Base-by-base conservation (phyloP, 2,888 invertebrate species). In the Leucophenga maculata region DNA sequence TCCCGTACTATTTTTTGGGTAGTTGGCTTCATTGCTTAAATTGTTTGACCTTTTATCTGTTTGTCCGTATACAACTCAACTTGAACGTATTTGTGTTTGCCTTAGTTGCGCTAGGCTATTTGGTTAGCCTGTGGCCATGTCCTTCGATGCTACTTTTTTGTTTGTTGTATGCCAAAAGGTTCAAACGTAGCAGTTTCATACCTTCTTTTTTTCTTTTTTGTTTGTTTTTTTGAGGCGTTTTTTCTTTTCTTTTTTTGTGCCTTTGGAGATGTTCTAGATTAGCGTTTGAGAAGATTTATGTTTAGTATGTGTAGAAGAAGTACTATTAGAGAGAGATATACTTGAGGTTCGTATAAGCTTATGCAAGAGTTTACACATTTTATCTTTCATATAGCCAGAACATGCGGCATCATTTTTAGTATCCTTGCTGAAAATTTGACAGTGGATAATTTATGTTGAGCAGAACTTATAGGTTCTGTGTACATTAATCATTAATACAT, bases 31-130 rank as follows among this genome's bases (percentile, higher is more conserved):
- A 64, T 22, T 64, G 62, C 62, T 48, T 64, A 64, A 64, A 26
- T 48, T 39, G 62, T 64, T 64, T 48, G 62, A 64, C 62, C 62
- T 64, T 64, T 60, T 64, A 64, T 20, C 46, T 55, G 13, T 55
- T 55, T 55, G 22, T 50, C n/a, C 16, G 22, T 52, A 39, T 39
- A 39, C 39, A 39, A 39, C 39, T 39, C 39, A 39, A 39, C 39
- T 39, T 4, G n/a, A 26, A 26, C 26, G 26, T 26, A 26, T 26
- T 46, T 46, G 46, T 13, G 18, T 14, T 16, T 50, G 50, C 16
- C 13, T 50, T 50, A 18, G 16, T 50, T 50, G n/a, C 18, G 13
- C n/a, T 18, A n/a, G n/a, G 1, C 16, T 16, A 1, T 39, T 39
- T 3, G 1, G 26, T 4, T 26, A 26, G 26, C 39, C 11, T 39